phyloP scores from a whole-genome alignment of 1,140 invertebrate species.

The Campoletis sonorensis region DNA sequence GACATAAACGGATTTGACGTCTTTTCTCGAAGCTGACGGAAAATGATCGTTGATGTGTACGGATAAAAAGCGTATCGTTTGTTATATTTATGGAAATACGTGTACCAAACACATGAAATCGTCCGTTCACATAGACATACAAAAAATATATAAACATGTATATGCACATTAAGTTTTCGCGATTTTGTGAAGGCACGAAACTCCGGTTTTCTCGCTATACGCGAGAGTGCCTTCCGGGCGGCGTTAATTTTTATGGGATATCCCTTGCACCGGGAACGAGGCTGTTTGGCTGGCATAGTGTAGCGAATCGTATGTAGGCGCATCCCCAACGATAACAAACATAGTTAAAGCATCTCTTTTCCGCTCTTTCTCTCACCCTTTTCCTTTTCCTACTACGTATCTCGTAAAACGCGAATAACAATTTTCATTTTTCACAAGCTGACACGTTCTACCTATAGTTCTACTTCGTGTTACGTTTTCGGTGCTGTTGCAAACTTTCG shows the following conservation, averaged over 20 bases:
- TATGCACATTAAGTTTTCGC: not conserved
- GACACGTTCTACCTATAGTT: not conserved
- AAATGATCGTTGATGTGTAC: conserved; percentile 28
- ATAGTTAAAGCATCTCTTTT: not conserved
- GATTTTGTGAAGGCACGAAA: conserved; percentile 19
- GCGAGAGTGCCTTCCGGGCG: conserved; percentile 43
- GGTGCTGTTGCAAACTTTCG: not conserved
- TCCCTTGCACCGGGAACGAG: conserved; percentile 29
- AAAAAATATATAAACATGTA: not conserved
- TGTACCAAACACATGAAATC: not conserved
- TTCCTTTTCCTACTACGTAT: conserved; percentile 24
- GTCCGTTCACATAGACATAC: not conserved
- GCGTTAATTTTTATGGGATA: conserved; percentile 64
- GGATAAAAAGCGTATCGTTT: conserved; percentile 13
- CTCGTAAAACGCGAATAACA: conserved; percentile 34
- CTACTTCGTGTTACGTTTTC: not conserved
- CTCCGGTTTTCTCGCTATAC: conserved; percentile 36
- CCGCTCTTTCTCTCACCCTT: conserved; percentile 12
- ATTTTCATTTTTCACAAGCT: conserved; percentile 28
- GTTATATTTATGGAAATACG: not conserved
- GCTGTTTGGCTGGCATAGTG: not conserved
- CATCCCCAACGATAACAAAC: conserved; percentile 17
- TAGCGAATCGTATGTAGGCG: conserved; percentile 5
- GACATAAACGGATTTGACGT: conserved; percentile 30
- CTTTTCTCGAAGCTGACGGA: not conserved